Conservation (phyloP, 2,888 invertebrate genomes). For the Teleogryllus oceanicus region DNA sequence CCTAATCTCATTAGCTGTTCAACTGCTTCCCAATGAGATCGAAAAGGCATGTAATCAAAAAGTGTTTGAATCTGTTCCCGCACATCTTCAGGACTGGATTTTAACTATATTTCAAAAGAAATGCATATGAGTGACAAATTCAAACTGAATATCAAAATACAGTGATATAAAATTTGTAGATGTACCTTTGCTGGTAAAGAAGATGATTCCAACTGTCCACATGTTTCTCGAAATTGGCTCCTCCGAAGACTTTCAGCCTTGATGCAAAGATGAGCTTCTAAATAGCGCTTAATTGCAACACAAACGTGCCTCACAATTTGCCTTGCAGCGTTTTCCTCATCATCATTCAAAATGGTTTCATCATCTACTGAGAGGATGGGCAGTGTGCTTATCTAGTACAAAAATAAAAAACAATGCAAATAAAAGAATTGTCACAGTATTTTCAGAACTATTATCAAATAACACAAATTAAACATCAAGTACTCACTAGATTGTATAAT, state of each 20-base stretch:
- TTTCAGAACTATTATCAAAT: background rate
- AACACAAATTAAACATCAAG: too few species aligned
- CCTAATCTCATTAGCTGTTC: slow-evolving; percentile 81
- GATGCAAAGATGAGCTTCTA: slow-evolving; percentile 82
- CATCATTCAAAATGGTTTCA: slow-evolving; percentile 65
- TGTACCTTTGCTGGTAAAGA: slow-evolving; percentile 34
- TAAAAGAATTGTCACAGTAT: background rate
- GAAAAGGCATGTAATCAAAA: slow-evolving; percentile 69
- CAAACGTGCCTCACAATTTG: slow-evolving; percentile 90
- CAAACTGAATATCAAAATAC: too few species aligned
- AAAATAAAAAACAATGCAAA: background rate
- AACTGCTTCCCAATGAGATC: slow-evolving; percentile 83
- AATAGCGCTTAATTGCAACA: slow-evolving; percentile 82
- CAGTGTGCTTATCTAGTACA: slow-evolving; percentile 70
- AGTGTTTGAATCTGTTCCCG: slow-evolving; percentile 81
- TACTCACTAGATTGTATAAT: slow-evolving; percentile 83
- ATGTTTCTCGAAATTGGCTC: slow-evolving; percentile 48
- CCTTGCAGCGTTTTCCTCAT: slow-evolving; percentile 83
- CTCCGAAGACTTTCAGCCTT: slow-evolving; percentile 70
- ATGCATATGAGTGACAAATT: background rate
- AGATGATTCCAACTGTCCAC: slow-evolving; percentile 31
- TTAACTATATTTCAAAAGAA: slow-evolving; percentile 43
- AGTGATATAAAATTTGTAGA: background rate
- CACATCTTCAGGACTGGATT: slow-evolving; percentile 70
- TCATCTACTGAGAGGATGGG: slow-evolving; percentile 78